Evolutionary conservation across 2,888 invertebrate genomes (phyloP).

Genomic region (Globia sparganii): DNA sequence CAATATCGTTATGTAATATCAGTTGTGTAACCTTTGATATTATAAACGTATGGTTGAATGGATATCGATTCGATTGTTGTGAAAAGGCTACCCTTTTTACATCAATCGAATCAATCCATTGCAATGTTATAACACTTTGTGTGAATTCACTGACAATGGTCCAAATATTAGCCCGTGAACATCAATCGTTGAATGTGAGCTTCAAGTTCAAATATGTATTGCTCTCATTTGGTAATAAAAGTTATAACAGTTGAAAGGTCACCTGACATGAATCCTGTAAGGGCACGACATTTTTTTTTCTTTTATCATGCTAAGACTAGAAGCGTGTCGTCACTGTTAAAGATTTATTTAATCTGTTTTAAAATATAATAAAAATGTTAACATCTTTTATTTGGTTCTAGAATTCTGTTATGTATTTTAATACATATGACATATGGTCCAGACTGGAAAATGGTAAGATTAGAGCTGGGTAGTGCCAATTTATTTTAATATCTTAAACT

Average conservation of each 20-base stretch:
- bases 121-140: neutral
- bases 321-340: neutral
- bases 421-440: neutral
- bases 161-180: neutral
- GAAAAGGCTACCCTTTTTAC: too few relatives aligned
- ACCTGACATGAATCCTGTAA: too few relatives aligned
- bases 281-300: too few relatives aligned
- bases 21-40: neutral
- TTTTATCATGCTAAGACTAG: neutral
- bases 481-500: neutral
- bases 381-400: neutral
- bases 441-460: neutral
- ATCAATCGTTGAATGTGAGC: neutral
- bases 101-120: too few relatives aligned
- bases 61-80: slow-evolving; percentile 1
- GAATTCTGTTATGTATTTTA: neutral
- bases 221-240: neutral
- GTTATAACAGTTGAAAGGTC: too few relatives aligned
- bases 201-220: too few relatives aligned
- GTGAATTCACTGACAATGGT: too few relatives aligned
- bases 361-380: too few relatives aligned
- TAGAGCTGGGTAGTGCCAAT: neutral
- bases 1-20: neutral
- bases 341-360: neutral
- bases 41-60: slow-evolving; percentile 1